Percentiles rank a stretch among this genome's conserved stretches.
Evolutionary conservation across 2,113 vertebrate genomes (phyloP).

Genomic region (Poeciliopsis turrubarensis): DNA sequence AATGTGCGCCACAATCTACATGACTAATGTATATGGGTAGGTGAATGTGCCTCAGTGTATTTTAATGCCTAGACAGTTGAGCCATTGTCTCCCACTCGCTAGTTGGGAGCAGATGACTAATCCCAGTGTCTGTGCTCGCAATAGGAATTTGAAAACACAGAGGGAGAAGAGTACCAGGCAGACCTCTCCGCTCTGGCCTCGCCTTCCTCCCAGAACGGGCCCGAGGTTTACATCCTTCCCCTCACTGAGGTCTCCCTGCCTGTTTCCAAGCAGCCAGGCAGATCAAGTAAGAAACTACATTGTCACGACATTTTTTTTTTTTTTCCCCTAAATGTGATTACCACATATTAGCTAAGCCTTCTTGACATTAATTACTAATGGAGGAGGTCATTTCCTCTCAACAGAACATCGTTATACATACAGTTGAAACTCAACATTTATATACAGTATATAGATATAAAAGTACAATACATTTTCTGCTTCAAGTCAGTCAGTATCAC

Average conservation of each 20-base stretch:
- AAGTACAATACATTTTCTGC: no score
- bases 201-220: slow-evolving; percentile 86
- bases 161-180: slow-evolving; percentile 89
- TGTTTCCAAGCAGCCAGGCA: slow-evolving; percentile 92
- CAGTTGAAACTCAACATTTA: no score
- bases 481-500: no score
- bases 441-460: no score
- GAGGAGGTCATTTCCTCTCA: background rate
- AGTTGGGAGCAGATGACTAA: slow-evolving; percentile 60
- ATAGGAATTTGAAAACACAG: slow-evolving; percentile 95
- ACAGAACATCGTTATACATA: no score
- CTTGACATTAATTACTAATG: background rate
- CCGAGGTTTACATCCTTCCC: slow-evolving; percentile 95
- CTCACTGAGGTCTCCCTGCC: slow-evolving; percentile 95
- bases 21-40: slow-evolving; percentile 50
- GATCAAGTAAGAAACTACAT: slow-evolving; percentile 87
- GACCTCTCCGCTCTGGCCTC: slow-evolving; percentile 87
- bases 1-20: slow-evolving; percentile 41
- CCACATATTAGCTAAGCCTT: background rate
- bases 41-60: slow-evolving; percentile 51
- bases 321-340: background rate
- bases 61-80: slow-evolving; percentile 59
- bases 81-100: slow-evolving; percentile 61
- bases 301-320: background rate
- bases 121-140: slow-evolving; percentile 52